Conservation (phyloP, 2,888 invertebrate genomes). For the Lasioglossum villosulum region DNA sequence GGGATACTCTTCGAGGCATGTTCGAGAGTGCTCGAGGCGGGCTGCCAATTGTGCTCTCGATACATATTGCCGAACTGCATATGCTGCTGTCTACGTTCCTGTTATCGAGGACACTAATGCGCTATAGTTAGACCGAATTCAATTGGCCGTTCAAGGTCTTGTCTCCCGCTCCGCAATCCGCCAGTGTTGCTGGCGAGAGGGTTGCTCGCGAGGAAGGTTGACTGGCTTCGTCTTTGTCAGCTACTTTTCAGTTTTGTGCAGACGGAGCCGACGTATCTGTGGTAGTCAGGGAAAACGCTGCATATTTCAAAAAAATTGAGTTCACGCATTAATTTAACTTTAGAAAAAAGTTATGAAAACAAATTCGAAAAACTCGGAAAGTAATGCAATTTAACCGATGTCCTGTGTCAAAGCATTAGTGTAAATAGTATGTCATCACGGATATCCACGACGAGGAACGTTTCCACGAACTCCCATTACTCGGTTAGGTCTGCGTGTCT, state of each 20-base stretch:
- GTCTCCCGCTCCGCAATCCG: not conserved
- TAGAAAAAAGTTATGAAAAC: no score
- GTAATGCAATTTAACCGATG: no score
- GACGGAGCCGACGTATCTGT: no score
- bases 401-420: no score
- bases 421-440: no score
- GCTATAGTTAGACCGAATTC: not conserved
- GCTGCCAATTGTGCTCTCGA: conserved; percentile 13
- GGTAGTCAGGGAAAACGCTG: no score
- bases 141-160: conserved; percentile 3
- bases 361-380: no score
- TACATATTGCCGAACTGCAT: conserved; percentile 4
- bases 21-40: conserved; percentile 4
- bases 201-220: not conserved
- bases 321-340: no score
- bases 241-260: not conserved
- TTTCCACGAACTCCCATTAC: not conserved
- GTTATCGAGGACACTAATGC: conserved; percentile 3
- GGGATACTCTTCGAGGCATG: not conserved
- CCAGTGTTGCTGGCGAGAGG: not conserved
- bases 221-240: not conserved
- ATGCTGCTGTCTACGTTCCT: conserved; percentile 1
- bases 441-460: not conserved
- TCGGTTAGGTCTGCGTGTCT: not conserved
- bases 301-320: no score